Base-by-base conservation (phyloP, 2,113 vertebrate genomes). In the Vidua macroura region DNA sequence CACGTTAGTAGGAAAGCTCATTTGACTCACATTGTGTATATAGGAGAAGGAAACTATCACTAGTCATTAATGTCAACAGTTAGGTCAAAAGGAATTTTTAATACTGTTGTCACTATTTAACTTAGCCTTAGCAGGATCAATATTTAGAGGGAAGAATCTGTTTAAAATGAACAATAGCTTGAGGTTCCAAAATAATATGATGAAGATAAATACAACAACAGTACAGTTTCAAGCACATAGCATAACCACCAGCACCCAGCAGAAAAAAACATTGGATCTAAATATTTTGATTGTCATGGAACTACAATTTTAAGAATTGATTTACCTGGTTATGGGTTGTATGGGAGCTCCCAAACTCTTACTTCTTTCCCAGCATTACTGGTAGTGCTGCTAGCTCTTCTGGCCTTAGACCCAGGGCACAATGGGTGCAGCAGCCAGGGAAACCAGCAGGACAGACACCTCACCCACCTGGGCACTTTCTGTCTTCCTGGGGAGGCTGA, bases 221-320 rank as follows among this genome's bases (percentile, higher is more conserved):
- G 12, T 33, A 56, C 13, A 52, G 13, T 21, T 24, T 88, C 33
- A 24, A 52, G 59, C 13, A 59, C 2, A 1, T 23, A 43, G 5
- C n/a, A 39, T 8, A 68, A 27, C 28, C 22, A 78, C 15, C 56
- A 63, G 35, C 15, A 25, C 0, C 0, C 9, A 62, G 19, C 14
- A 64, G 35, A 41, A 41, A 60, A 59, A 48, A 28, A 15, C 2
- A n/a, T 24, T 17, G 5, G 8, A 48, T 68, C 35, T 64, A 49
- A 69, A 39, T 56, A 68, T 76, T 80, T 86, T 67, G 28, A 41
- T 55, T 81, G 7, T 37, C 30, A 66, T 5, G 9, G 28, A 48
- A 74, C 2, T n/a, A 19, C 2, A 41, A 16, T 84, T 51, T 25
- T 25, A 66, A 87, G 46, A 9, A 28, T 15, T 52, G 56, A n/a